Percentiles rank a stretch among this genome's conserved stretches.
These are phyloP conservation scores for Cyrtorhinus lividipennis DNA, from an alignment of 1,140 invertebrate species.

Conservation along the genomic window DNA sequence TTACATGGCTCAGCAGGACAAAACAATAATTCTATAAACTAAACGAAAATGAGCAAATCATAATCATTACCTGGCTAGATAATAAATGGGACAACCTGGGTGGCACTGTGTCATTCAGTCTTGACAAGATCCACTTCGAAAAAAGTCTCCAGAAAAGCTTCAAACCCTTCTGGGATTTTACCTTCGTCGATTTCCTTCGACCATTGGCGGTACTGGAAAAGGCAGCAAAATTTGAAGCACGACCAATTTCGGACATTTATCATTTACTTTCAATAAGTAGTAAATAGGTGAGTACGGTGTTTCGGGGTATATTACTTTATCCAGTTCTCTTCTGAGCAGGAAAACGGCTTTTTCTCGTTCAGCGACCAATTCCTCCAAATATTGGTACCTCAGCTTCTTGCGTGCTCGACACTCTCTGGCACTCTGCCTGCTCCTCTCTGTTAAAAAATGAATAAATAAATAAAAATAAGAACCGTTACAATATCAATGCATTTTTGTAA, in stretches of 20 bases:
- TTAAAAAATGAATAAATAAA: conserved; percentile 28
- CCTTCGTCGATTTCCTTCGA: conserved; percentile 63
- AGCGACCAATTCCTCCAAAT: conserved; percentile 86
- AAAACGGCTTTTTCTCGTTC: conserved; percentile 90
- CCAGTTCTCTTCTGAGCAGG: conserved; percentile 73
- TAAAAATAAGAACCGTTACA: conserved; percentile 1
- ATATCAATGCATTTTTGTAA: neutral
- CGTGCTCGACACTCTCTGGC: conserved; percentile 90
- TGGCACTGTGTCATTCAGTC: conserved; percentile 33
- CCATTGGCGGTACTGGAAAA: conserved; percentile 61
- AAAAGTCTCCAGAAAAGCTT: conserved; percentile 45
- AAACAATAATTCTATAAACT: no score
- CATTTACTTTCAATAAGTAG: no score
- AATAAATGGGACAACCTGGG: neutral
- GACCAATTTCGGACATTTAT: no score
- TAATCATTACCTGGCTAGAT: neutral
- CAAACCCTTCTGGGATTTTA: conserved; percentile 55
- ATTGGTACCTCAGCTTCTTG: conserved; percentile 94
- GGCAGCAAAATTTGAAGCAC: neutral
- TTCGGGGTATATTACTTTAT: no score
- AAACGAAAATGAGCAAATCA: no score
- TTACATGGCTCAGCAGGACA: no score
- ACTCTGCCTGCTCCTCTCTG: conserved; percentile 89
- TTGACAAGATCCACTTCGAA: conserved; percentile 43
- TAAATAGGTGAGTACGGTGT: no score